Evolutionary conservation across 2,113 vertebrate species (phyloP), one percentile per base, ranked within the genome.

Genomic region (Onychostruthus taczanowskii): DNA sequence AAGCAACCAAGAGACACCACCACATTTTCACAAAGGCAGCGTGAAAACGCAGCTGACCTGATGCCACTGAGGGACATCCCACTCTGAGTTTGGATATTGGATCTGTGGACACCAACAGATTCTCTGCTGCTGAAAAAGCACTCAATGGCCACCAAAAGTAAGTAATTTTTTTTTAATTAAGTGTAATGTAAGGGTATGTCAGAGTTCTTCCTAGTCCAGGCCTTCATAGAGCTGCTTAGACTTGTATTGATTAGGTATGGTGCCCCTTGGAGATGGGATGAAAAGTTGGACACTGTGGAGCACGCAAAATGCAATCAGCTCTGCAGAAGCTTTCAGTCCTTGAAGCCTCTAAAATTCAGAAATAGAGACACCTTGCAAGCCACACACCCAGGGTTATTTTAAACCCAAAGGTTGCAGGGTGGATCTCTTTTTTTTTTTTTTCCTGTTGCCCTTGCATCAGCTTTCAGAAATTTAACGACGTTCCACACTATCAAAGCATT

Each of bases 361-460:
- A 86, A 55, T 4, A 74, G 31, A 90, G 22, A 59, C 10, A 50
- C 58, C 35, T 69, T 94, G 41, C 66, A 90, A 78, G 50, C 33
- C 22, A 64, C n/a, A 58, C 43, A 50, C 27, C 26, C 55, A n/a
- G 23, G 64, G 43, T 67, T 64, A 72, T 37, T 67, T 90, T 55
- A 89, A 85, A 96, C 89, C 43, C 52, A 95, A 84, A 86, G 52
- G 46, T 84, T 92, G 56, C 16, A 69, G 27, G 22, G 47, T 46
- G 15, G 28, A 27, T 37, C 78, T 31, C 62, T 68, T 84, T 94
- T 95, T 30, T 52, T 50, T 62, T 35, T 37, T 94, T 58, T 70
- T 8, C 44, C 62, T 49, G 5, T 82, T 81, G 70, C 33, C 47
- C 46, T 39, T 92, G 67, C 87, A 90, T 83, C 76, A 88, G 74